Percentiles rank a stretch among this genome's conserved stretches.
These are phyloP conservation scores for Littorina saxatilis DNA, from an alignment of 1,140 invertebrate species.

Conservation along the genomic window DNA sequence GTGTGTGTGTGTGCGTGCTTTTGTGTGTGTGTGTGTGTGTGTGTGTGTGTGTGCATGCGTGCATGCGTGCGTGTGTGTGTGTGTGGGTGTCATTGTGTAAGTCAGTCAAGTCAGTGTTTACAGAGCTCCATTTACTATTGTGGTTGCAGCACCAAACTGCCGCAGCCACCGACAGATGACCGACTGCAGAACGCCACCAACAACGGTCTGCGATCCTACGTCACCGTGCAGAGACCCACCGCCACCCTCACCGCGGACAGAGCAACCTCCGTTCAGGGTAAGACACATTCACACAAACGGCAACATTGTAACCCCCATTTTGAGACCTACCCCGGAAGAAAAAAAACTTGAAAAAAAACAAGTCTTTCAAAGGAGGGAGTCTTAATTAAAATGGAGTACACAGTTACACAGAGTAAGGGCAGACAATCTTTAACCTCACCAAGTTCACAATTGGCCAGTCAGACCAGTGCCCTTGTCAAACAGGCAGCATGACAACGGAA, in stretches of 20 bases:
- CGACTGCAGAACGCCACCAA: constrained; percentile 67
- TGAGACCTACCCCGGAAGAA: not conserved
- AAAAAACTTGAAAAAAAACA: not conserved
- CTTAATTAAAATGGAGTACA: too few species aligned
- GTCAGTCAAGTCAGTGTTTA: not conserved
- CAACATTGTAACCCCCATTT: not conserved
- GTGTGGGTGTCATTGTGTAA: too few species aligned
- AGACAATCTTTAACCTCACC: not conserved
- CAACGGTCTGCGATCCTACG: constrained; percentile 66
- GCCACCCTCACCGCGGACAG: constrained; percentile 47
- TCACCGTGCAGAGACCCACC: constrained; percentile 69
- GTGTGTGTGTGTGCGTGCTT: too few species aligned
- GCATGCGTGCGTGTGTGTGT: not conserved
- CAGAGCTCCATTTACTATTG: not conserved
- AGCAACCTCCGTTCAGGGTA: constrained; percentile 35
- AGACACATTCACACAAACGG: not conserved
- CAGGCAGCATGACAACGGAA: too few species aligned
- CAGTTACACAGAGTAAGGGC: too few species aligned
- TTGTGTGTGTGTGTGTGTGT: too few species aligned
- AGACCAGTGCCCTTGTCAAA: too few species aligned
- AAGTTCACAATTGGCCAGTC: too few species aligned
- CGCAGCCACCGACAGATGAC: constrained; percentile 62
- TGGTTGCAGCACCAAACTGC: constrained; percentile 60
- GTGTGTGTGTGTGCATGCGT: too few species aligned
- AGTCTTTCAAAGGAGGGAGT: too few species aligned